phyloP scores from a whole-genome alignment of 2,113 vertebrate species.

The Plotosus lineatus region DNA sequence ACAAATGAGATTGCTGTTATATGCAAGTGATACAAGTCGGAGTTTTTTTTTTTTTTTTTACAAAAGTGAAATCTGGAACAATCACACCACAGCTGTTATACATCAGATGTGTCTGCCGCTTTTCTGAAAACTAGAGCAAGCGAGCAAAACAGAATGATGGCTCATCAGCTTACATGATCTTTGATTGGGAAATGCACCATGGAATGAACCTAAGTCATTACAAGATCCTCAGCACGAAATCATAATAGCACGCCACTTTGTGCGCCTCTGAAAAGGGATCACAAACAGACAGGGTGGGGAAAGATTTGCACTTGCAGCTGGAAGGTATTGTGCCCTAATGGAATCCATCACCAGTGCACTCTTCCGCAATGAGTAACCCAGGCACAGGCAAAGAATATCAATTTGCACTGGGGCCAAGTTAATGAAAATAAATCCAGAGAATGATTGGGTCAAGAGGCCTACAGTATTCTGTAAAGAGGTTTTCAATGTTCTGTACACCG shows the following conservation, averaged over 20 bases:
- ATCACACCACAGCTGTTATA: not conserved
- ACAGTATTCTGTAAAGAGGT: conserved; percentile 27
- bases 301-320: conserved; percentile 49
- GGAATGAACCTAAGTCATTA: conserved; percentile 23
- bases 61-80: not conserved
- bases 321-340: conserved; percentile 49
- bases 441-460: conserved; percentile 51
- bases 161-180: not conserved
- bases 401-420: conserved; percentile 45
- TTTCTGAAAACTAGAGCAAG: not conserved
- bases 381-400: conserved; percentile 54
- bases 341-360: conserved; percentile 46
- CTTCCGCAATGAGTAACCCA: conserved; percentile 42
- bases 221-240: conserved; percentile 32
- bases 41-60: not conserved
- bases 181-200: conserved; percentile 14
- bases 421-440: conserved; percentile 51
- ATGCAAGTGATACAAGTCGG: not conserved
- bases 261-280: conserved; percentile 45
- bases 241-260: conserved; percentile 45
- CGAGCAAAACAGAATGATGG: not conserved
- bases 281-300: conserved; percentile 51
- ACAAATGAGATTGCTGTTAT: conserved; percentile 29
- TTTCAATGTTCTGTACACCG: conserved; percentile 23
- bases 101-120: not conserved